Evolutionary conservation across 2,113 vertebrate species (phyloP).

Genomic region (Nerophis lumbriciformis): DNA sequence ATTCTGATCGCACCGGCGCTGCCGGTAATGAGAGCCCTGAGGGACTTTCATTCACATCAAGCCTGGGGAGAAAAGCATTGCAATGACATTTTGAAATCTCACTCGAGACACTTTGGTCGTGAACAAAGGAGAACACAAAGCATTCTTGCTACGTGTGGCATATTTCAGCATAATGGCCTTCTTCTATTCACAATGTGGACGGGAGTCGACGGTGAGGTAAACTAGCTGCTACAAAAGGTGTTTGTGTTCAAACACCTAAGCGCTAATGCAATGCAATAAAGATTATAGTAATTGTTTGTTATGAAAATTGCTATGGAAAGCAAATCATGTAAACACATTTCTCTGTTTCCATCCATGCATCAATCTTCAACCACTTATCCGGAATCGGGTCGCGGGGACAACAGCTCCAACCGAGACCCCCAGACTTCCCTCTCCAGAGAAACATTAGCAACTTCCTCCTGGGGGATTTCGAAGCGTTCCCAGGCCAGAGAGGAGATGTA

Average conservation of each 20-base stretch:
- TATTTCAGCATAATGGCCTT: constrained; percentile 44
- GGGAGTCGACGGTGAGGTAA: constrained; percentile 39
- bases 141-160: constrained; percentile 22
- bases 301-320: no score
- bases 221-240: constrained; percentile 40
- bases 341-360: no score
- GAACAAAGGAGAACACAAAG: constrained; percentile 39
- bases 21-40: constrained; percentile 67
- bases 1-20: constrained; percentile 59
- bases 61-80: constrained; percentile 54
- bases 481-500: no score
- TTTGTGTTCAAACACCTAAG: background rate
- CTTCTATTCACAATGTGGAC: constrained; percentile 16
- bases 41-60: constrained; percentile 62
- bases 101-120: constrained; percentile 61
- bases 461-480: no score
- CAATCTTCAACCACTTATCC: no score
- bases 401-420: no score
- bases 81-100: constrained; percentile 63
- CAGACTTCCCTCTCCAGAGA: no score
- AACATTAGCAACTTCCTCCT: no score
- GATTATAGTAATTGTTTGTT: no score
- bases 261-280: no score
- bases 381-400: no score
- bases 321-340: no score